Evolutionary conservation across 2,888 invertebrate genomes (phyloP).

Genomic region (Pantelozetes paolii): DNA sequence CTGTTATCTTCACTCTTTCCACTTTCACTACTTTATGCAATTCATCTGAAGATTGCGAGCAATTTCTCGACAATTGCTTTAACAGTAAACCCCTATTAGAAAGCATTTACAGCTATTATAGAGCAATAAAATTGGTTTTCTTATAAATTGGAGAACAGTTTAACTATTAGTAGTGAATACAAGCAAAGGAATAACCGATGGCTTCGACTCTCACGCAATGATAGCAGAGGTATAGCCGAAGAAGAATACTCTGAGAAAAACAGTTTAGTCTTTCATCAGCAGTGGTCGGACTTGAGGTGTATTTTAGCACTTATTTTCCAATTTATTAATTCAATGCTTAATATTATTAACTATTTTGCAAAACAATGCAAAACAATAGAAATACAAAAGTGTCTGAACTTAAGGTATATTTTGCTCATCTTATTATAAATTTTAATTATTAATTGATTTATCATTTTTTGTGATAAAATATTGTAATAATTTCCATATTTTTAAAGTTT

Average conservation of each 20-base stretch:
- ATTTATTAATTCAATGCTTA: no score
- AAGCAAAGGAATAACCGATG: constrained; percentile 22
- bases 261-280: background rate
- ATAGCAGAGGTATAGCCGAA: background rate
- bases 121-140: constrained; percentile 35
- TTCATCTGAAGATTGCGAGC: constrained; percentile 26
- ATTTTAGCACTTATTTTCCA: background rate
- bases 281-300: background rate
- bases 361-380: constrained; percentile 2
- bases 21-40: background rate
- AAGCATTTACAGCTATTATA: constrained; percentile 35
- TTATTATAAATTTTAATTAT: background rate
- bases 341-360: no score
- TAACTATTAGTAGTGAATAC: constrained; percentile 29
- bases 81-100: constrained; percentile 32
- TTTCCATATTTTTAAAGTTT: constrained; percentile 17
- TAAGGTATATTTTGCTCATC: constrained; percentile 2
- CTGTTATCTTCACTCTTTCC: background rate
- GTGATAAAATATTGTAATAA: background rate
- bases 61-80: constrained; percentile 20
- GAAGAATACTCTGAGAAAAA: background rate
- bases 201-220: constrained; percentile 33
- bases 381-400: background rate
- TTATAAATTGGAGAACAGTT: constrained; percentile 22
- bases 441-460: background rate